These are phyloP conservation scores for Patella caerulea DNA, from an alignment of 2,888 invertebrate species.

Conservation along the genomic window DNA sequence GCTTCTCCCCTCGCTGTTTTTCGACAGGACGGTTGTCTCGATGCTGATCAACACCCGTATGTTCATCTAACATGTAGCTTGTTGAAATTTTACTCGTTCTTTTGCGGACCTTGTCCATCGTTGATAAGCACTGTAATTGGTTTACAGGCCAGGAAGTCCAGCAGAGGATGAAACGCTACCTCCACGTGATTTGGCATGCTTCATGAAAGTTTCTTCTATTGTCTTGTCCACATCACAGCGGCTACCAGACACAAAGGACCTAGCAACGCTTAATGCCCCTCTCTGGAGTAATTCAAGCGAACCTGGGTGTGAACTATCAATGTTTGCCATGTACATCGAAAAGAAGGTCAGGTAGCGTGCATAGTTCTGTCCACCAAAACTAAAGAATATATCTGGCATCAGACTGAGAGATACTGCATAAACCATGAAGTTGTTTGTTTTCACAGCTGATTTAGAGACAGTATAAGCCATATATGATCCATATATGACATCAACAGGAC, in stretches of 20 bases:
- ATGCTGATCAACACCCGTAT: conserved; percentile 22
- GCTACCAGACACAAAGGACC: conserved; percentile 44
- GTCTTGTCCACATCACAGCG: conserved; percentile 40
- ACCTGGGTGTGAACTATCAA: conserved; percentile 40
- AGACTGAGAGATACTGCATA: conserved; percentile 24
- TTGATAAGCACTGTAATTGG: conserved; percentile 37
- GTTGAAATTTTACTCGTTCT: conserved; percentile 27
- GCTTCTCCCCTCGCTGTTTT: conserved; percentile 31
- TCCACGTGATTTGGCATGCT: too few species aligned
- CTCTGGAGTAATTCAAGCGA: conserved; percentile 27
- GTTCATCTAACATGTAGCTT: conserved; percentile 30
- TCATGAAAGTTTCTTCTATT: conserved; percentile 35
- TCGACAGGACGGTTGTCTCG: conserved; percentile 35
- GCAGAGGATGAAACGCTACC: conserved; percentile 27
- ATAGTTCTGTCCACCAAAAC: conserved; percentile 42
- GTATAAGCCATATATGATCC: conserved; percentile 35
- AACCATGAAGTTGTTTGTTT: conserved; percentile 30
- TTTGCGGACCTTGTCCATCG: conserved; percentile 34
- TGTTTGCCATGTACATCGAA: conserved; percentile 34
- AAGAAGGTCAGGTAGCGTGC: conserved; percentile 38
- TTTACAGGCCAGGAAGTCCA: conserved; percentile 33
- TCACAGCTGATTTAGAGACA: conserved; percentile 33
- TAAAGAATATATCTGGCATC: conserved; percentile 41
- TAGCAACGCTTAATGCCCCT: conserved; percentile 42
- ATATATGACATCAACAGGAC: conserved; percentile 36